Evolutionary conservation across 2,888 invertebrate species (phyloP).

Genomic region (Elmis aenea): DNA sequence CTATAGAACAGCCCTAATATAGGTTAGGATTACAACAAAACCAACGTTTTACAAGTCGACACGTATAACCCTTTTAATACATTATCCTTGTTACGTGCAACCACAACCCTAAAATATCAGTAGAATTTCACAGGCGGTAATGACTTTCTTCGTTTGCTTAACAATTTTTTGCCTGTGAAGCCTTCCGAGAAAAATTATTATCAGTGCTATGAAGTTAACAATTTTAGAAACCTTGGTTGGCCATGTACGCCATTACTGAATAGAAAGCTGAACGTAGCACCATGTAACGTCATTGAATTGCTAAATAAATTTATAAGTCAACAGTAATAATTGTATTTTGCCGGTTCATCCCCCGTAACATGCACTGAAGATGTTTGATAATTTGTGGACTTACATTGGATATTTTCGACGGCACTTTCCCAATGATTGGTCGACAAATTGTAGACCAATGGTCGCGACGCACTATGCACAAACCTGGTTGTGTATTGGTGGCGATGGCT

Average conservation of each 20-base stretch:
- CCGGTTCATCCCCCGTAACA: conserved; percentile 40
- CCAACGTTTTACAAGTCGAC: too few species aligned
- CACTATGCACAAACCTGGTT: conserved; percentile 59
- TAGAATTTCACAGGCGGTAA: too few species aligned
- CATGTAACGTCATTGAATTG: conserved; percentile 16
- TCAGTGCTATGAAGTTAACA: too few species aligned
- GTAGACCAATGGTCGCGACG: conserved; percentile 81
- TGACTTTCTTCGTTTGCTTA: too few species aligned
- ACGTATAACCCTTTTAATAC: too few species aligned
- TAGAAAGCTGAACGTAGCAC: conserved; percentile 12
- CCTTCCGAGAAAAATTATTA: too few species aligned
- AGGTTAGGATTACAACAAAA: too few species aligned
- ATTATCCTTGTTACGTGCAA: too few species aligned
- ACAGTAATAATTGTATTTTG: conserved; percentile 34
- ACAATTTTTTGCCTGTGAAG: too few species aligned
- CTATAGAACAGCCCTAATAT: too few species aligned
- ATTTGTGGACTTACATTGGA: conserved; percentile 72
- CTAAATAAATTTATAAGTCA: conserved; percentile 18
- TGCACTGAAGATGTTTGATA: conserved; percentile 53
- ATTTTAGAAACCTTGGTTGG: not conserved
- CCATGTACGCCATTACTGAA: conserved; percentile 14
- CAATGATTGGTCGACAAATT: conserved; percentile 86
- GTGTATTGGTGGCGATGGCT: conserved; percentile 66
- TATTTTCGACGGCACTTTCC: conserved; percentile 70
- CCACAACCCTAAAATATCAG: too few species aligned